Percentiles rank a stretch among this genome's conserved stretches.
phyloP scores from a whole-genome alignment of 2,113 vertebrate species.

The Toxotes jaculatrix region DNA sequence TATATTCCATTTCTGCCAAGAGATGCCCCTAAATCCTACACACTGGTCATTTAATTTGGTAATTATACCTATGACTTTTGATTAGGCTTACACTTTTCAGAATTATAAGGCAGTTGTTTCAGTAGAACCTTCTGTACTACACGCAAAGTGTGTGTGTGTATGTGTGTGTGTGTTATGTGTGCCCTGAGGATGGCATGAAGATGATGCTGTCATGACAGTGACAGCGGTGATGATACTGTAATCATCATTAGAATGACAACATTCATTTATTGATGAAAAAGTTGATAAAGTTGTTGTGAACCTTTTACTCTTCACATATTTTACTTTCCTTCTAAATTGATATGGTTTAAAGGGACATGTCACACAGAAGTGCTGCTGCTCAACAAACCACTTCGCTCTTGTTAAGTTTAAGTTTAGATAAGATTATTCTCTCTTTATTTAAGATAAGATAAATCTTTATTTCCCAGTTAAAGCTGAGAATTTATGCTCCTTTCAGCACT shows the following conservation, averaged over 20 bases:
- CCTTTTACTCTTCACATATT: not conserved
- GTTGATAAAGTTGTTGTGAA: too few relatives aligned
- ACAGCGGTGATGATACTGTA: not conserved
- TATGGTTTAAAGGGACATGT: not conserved
- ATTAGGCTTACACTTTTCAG: too few relatives aligned
- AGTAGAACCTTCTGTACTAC: too few relatives aligned
- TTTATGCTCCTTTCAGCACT: not conserved
- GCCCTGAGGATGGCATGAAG: not conserved
- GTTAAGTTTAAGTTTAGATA: not conserved
- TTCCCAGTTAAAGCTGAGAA: not conserved
- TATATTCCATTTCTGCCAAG: too few relatives aligned
- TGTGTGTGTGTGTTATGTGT: not conserved
- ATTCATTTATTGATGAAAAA: not conserved
- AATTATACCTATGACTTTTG: too few relatives aligned
- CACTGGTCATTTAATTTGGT: too few relatives aligned
- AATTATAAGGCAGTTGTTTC: not conserved
- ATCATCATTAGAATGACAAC: not conserved
- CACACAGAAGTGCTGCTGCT: not conserved
- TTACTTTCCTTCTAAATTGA: not conserved
- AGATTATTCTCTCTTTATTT: not conserved
- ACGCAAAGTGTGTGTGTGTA: not conserved
- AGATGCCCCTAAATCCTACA: too few relatives aligned
- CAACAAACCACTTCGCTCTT: not conserved
- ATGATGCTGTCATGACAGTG: not conserved
- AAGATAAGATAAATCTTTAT: not conserved